Evolutionary conservation across 2,113 vertebrate genomes (phyloP), one percentile per base, ranked within the genome.

Genomic region (Hiodon alosoides): DNA sequence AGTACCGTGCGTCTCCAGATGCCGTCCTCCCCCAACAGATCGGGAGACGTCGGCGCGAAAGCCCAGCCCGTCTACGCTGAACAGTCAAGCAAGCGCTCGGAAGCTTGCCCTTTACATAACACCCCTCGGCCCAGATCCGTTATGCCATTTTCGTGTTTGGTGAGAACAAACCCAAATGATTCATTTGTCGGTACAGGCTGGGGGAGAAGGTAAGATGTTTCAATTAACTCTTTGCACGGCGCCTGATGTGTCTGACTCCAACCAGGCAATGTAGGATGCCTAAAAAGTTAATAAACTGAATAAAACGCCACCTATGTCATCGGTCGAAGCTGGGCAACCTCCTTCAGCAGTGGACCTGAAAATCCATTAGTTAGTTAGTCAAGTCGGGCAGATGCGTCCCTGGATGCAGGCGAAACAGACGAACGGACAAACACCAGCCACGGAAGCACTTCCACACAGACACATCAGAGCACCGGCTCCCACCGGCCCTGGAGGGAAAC

Each of bases 321-420:
- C 16, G 72, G n/a, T 66, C 53, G 7, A 7, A 57, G 53, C 16
- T 7, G 16, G 51, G 65, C 52, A 62, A 58, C 57, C 69, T 81
- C 67, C 86, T 90, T 77, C 76, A 80, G 59, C 31, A 77, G 80
- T 87, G 78, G 86, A 83, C 73, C 68, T 62, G 82, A 74, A 17
- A 81, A 72, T 74, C 50, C 47, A 79, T 84, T 79, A 84, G 80
- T 73, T 76, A 79, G 86, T 90, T 89, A 91, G 87, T 88, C 57
- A 73, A 83, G 71, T 83, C 78, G 80, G 78, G 81, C 83, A 69
- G 79, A 71, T 76, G 77, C 75, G 74, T 17, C 74, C 71, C 72
- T 7, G 69, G 74, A 73, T 73, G 69, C 81, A 87, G 78, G 77
- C 81, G 83, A 84, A 58, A 78, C 79, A 70, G 73, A 83, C 58